A percentile compares a stretch with the other conserved stretches of the same genome.
phyloP scores from a whole-genome alignment of 2,797 vertebrate genomes.

The Propithecus deckenii region DNA sequence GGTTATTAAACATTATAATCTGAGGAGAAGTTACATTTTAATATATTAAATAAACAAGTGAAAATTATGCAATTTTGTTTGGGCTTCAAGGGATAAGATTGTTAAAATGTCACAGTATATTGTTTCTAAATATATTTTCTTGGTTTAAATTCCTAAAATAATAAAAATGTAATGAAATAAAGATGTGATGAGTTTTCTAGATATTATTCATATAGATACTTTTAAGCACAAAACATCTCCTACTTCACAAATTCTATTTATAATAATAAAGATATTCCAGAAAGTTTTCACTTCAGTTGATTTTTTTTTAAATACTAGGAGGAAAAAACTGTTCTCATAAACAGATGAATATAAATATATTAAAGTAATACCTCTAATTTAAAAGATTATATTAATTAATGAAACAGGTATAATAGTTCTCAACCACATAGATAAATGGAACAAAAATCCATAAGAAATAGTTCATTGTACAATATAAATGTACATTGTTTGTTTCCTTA shows the following conservation, averaged over 20 bases:
- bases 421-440: neutral
- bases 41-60: constrained; percentile 26
- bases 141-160: constrained; percentile 6
- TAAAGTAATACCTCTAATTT: neutral
- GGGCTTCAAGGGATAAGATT: neutral
- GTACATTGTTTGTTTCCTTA: neutral
- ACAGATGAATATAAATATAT: neutral
- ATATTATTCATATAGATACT: neutral
- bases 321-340: neutral
- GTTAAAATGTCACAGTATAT: neutral
- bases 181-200: neutral
- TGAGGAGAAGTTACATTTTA: neutral
- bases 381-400: constrained; percentile 3
- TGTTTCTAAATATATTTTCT: constrained; percentile 9
- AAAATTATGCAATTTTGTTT: constrained; percentile 16
- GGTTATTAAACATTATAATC: neutral
- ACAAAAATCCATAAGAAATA: neutral
- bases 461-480: neutral
- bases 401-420: neutral
- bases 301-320: neutral
- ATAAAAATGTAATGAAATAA: constrained; percentile 14
- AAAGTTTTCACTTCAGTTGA: neutral
- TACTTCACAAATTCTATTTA: constrained; percentile 5
- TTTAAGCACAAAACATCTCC: neutral
- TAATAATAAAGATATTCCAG: neutral